These are phyloP conservation scores for Lasioglossum baleicum DNA, from an alignment of 1,140 invertebrate species.

Conservation along the genomic window DNA sequence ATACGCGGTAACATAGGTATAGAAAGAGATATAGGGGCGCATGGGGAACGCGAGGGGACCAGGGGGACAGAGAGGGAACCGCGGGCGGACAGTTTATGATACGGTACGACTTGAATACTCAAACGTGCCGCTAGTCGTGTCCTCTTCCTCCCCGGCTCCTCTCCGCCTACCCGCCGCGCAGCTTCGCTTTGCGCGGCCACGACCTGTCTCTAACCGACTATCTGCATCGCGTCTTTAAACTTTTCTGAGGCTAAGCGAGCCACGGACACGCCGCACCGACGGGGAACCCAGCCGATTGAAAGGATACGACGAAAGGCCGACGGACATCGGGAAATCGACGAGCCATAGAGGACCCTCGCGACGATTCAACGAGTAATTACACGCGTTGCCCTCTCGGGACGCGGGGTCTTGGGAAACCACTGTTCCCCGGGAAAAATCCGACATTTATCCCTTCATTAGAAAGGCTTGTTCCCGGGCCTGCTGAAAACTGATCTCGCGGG, in stretches of 20 bases:
- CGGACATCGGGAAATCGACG: constrained; percentile 2
- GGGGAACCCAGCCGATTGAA: constrained; percentile 5
- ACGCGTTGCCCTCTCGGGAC: no score
- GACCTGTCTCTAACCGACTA: constrained; percentile 46
- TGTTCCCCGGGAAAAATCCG: no score
- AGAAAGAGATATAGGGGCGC: constrained; percentile 35
- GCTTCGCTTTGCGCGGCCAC: constrained; percentile 39
- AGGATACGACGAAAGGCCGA: background rate
- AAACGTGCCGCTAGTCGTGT: constrained; percentile 65
- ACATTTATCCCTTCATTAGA: no score
- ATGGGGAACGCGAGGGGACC: background rate
- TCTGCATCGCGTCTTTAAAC: constrained; percentile 39
- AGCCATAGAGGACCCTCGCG: no score
- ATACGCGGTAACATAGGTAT: constrained; percentile 48
- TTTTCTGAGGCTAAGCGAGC: constrained; percentile 16
- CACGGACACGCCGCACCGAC: background rate
- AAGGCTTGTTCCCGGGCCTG: no score
- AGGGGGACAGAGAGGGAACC: constrained; percentile 32
- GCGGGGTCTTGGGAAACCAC: no score
- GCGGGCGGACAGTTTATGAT: constrained; percentile 74
- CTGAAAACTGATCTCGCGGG: no score
- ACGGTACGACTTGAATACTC: constrained; percentile 71
- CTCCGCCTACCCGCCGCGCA: background rate
- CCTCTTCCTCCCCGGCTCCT: constrained; percentile 21
- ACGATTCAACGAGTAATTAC: no score